Percentiles rank a stretch among this genome's conserved stretches.
phyloP scores from a whole-genome alignment of 92 coral and sea anemone species.

The Isaurus tuberculatus region DNA sequence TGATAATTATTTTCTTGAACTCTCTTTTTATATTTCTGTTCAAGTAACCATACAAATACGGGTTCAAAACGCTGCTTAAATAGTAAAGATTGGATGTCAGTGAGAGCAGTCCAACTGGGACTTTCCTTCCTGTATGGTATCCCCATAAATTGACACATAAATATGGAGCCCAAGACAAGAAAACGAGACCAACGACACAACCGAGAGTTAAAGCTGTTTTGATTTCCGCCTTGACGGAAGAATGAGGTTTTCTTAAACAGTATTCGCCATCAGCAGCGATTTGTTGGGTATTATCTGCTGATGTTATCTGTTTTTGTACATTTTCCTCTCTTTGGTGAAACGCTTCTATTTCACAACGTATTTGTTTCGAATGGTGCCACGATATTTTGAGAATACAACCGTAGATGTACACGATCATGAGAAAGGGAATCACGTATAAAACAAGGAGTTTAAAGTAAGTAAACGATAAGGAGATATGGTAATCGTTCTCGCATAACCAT shows the following conservation, averaged over 20 bases:
- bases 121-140: conserved; percentile 34
- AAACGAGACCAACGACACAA: conserved; percentile 78
- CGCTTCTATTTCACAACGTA: conserved; percentile 77
- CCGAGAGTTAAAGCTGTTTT: conserved; percentile 74
- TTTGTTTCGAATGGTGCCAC: conserved; percentile 80
- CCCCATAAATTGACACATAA: conserved; percentile 72
- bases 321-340: conserved; percentile 67
- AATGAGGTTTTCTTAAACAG: conserved; percentile 87
- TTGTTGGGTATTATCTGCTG: conserved; percentile 29
- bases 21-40: conserved; percentile 74
- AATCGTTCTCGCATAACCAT: conserved; percentile 83
- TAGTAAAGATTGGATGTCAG: conserved; percentile 59
- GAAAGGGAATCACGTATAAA: conserved; percentile 72
- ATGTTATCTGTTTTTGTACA: conserved; percentile 9
- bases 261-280: conserved; percentile 70
- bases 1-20: conserved; percentile 47
- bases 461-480: conserved; percentile 55
- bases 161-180: conserved; percentile 84
- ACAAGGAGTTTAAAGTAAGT: conserved; percentile 73
- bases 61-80: conserved; percentile 70
- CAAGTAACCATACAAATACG: conserved; percentile 82
- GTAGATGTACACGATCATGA: conserved; percentile 73
- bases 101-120: conserved; percentile 41
- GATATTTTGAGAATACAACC: conserved; percentile 73
- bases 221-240: conserved; percentile 74